Conservation (phyloP, 2,888 invertebrate genomes). For the Crematogaster levior region DNA sequence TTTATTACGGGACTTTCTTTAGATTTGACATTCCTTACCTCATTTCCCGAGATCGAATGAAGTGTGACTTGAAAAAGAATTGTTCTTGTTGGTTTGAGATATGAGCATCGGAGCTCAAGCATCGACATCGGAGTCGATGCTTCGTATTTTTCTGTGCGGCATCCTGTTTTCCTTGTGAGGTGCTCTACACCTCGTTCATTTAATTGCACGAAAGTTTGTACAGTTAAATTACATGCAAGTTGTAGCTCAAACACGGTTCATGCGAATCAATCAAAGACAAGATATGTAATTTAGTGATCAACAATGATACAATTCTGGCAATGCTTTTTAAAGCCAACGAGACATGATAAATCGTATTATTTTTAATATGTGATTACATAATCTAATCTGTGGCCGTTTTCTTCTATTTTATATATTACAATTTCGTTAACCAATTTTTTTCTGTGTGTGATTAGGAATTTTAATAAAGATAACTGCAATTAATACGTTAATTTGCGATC, state of each 20-base stretch:
- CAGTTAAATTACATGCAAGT: not conserved
- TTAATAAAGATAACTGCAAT: not conserved
- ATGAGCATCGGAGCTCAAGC: not conserved
- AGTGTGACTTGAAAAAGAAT: not conserved
- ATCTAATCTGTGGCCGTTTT: not conserved
- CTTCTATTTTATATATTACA: not conserved
- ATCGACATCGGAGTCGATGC: not conserved
- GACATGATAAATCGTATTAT: not conserved
- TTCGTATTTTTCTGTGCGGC: not conserved
- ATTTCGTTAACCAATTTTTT: not conserved
- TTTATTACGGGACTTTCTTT: slow-evolving; percentile 1
- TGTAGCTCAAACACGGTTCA: not conserved
- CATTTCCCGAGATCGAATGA: not conserved
- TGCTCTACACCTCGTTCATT: not conserved
- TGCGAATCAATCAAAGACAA: not conserved
- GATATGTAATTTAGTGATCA: not conserved
- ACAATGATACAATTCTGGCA: not conserved
- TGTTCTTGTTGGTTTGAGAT: not conserved
- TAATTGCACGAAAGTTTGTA: not conserved
- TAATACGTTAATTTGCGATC: not conserved
- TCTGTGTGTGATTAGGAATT: not conserved
- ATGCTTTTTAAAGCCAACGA: not conserved
- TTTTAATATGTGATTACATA: not conserved
- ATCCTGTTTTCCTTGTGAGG: slow-evolving; percentile 18
- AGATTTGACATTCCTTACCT: not conserved